A percentile compares a stretch with the other conserved stretches of the same genome.
Evolutionary conservation across 1,140 invertebrate genomes (phyloP).

Genomic region (Aplysia californica): DNA sequence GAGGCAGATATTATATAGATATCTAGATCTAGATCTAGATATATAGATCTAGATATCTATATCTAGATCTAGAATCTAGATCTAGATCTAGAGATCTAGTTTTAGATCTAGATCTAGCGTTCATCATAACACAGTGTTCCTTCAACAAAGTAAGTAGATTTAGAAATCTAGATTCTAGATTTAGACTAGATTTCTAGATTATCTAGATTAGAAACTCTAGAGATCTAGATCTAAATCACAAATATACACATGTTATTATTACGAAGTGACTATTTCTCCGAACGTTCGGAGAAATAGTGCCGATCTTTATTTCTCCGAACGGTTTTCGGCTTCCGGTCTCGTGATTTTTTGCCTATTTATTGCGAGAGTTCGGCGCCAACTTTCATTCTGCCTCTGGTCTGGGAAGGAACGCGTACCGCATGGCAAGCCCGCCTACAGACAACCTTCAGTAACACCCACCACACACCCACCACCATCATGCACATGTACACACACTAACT

Average conservation of each 20-base stretch:
- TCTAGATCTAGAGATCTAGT: too few relatives aligned
- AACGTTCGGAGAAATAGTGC: neutral
- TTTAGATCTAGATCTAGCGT: neutral
- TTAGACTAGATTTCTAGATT: neutral
- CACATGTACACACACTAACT: too few relatives aligned
- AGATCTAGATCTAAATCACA: too few relatives aligned
- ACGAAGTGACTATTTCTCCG: neutral
- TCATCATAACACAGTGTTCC: neutral
- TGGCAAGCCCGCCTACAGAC: too few relatives aligned
- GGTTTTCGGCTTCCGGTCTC: neutral
- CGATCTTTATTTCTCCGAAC: neutral
- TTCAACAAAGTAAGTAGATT: neutral
- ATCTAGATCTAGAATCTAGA: too few relatives aligned
- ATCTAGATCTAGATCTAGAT: too few relatives aligned
- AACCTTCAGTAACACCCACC: too few relatives aligned
- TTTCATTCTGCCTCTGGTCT: neutral
- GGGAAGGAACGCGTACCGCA: neutral
- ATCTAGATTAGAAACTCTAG: too few relatives aligned
- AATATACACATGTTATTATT: neutral
- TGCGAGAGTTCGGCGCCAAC: neutral
- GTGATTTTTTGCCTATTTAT: neutral
- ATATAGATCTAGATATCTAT: too few relatives aligned
- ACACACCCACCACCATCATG: too few relatives aligned
- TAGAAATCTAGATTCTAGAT: neutral
- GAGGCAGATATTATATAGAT: too few relatives aligned